Base-by-base conservation (phyloP, 2,797 vertebrate genomes). In the Morus bassanus region DNA sequence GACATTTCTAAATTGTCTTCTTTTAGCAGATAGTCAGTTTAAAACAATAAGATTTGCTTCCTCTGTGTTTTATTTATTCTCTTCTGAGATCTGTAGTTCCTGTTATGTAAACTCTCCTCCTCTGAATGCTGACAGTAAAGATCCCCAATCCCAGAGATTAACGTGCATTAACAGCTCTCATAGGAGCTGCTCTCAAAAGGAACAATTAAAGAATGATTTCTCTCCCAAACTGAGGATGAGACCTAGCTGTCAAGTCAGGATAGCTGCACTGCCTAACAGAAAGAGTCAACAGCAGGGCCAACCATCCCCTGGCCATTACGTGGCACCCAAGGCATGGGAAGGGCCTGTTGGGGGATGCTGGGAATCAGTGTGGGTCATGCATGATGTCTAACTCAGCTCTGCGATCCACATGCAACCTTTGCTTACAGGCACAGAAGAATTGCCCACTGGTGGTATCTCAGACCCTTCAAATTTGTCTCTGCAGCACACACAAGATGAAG, bases 1-100 rank as follows among this genome's bases (percentile, higher is more conserved):
- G 94, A 94, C 96, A 95, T 95, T 95, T 95, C 95, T 46, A 41
- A 95, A 86, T 91, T 3, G 6, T 39, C 76, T 72, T 53, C 91
- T 87, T 89, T 93, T 60, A 91, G 88, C 83, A 90, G 88, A 79
- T 31, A 91, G 76, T 83, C 94, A 79, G 95, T 95, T 92, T 63
- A 79, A 86, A 88, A 61, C 94, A 94, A 76, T 45, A 50, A 88
- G 39, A 76, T 50, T 84, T 73, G 70, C 89, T 91, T 86, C 89
- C 77, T 82, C 80, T 48, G 59, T 68, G 63, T 45, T 78, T 81
- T 78, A 67, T 76, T 93, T 82, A 67, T 87, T 90, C 76, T 82
- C 7, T 76, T 61, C 77, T 41, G 41, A 85, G 77, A 69, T 73
- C 83, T 22, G 67, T 17, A 54, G 83, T 46, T 82, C 83, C 35